Conservation (phyloP, 2,797 vertebrate genomes). For the Phaenicophaeus curvirostris region DNA sequence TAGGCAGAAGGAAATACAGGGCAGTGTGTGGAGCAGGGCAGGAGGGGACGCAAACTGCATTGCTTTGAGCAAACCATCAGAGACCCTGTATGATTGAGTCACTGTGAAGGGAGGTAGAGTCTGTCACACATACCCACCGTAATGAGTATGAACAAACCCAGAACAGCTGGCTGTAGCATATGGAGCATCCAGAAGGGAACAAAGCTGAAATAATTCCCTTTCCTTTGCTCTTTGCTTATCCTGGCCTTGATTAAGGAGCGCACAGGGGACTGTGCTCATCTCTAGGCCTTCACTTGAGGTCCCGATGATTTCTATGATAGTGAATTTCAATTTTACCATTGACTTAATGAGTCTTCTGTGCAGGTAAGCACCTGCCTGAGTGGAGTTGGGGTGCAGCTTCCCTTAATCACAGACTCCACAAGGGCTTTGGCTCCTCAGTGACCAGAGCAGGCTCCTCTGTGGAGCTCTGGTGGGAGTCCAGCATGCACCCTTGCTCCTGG, state of each 20-base stretch:
- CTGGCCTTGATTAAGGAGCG: conserved; percentile 38
- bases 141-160: conserved; percentile 41
- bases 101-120: conserved; percentile 37
- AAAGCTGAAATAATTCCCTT: conserved; percentile 68
- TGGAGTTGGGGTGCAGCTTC: neutral
- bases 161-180: conserved; percentile 64
- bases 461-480: neutral
- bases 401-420: neutral
- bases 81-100: conserved; percentile 23
- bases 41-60: neutral
- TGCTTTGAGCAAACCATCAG: neutral
- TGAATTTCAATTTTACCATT: neutral
- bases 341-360: neutral
- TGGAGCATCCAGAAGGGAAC: conserved; percentile 65
- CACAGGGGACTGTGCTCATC: neutral
- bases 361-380: neutral
- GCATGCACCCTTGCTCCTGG: neutral
- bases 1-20: neutral
- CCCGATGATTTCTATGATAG: neutral
- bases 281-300: neutral
- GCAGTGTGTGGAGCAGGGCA: rapidly evolving
- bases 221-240: conserved; percentile 56
- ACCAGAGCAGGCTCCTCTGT: neutral
- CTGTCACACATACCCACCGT: conserved; percentile 46
- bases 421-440: neutral